Evolutionary conservation across 1,140 invertebrate species (phyloP).

Genomic region (Halesus radiatus): DNA sequence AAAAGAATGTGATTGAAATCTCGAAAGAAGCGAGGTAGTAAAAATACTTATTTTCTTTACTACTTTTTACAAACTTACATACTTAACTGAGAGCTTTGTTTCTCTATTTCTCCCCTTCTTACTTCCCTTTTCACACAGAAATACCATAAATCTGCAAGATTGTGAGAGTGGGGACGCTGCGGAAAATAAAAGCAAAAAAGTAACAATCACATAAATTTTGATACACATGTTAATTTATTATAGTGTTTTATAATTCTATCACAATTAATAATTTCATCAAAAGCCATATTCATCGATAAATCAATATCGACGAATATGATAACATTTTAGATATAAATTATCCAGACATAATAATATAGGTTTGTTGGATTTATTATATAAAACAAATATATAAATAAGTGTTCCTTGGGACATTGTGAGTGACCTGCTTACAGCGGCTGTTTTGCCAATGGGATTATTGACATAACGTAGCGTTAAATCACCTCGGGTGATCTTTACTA

Average conservation of each 20-base stretch:
- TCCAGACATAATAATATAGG: constrained; percentile 2
- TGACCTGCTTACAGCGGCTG: not conserved
- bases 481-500: constrained; percentile 1
- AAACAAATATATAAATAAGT: constrained; percentile 20
- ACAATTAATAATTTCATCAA: constrained; percentile 31
- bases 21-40: no score
- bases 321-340: not conserved
- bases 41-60: no score
- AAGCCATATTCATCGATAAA: constrained; percentile 14
- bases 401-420: not conserved
- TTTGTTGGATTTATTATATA: not conserved
- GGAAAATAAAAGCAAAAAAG: not conserved
- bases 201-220: not conserved
- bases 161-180: no score
- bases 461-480: not conserved
- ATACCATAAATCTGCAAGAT: no score
- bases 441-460: not conserved
- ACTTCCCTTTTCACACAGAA: no score
- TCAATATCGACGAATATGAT: constrained; percentile 14
- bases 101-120: no score
- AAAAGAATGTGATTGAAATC: no score
- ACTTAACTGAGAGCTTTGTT: no score
- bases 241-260: constrained; percentile 29
- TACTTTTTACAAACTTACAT: no score
- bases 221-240: constrained; percentile 13